Base-by-base conservation (phyloP, 2,113 vertebrate species). In the Osmerus eperlanus region DNA sequence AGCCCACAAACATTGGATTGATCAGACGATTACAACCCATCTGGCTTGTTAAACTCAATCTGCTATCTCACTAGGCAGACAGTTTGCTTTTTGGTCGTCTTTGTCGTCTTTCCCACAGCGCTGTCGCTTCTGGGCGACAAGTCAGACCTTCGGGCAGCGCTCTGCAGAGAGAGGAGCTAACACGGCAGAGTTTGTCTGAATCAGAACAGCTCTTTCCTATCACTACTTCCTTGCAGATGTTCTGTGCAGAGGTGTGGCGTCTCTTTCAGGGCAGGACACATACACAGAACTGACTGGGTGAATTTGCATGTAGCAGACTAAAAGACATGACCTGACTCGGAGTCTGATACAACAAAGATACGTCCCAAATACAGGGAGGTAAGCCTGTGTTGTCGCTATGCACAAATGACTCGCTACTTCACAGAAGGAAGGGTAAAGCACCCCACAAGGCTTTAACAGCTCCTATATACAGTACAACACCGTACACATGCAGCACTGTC, bases 1-100 rank as follows among this genome's bases (percentile, higher is more conserved):
- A 94, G 85, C 92, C 91, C 93, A 93, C 92, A 97, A 97, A 98
- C 94, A 97, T 93, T 94, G 94, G 92, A 96, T 94, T 95, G 94
- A 95, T 96, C 94, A 93, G 92, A 95, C 93, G 91, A 97, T 98
- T 97, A 98, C 89, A 93, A 94, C 86, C 95, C 95, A 97, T 96
- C 97, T 98, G 96, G 95, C 93, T 94, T 95, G 95, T 99, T 97
- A 98, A 97, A 95, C 86, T 89, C 96, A 97, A 98, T 95, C 96
- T 98, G 96, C 89, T 95, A 91, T 90, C 88, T 88, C 85, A 81
- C 82, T 84, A 80, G 69, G 71, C 78, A 70, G 78, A 81, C 79
- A 80, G 51, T 71, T 75, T 71, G 73, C 76, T 85, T 81, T 81
- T 76, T 82, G 41, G 41, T 47, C 5, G 60, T 77, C 66, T 28